Conservation (phyloP, 1,140 invertebrate species). For the Eriosoma lanigerum region DNA sequence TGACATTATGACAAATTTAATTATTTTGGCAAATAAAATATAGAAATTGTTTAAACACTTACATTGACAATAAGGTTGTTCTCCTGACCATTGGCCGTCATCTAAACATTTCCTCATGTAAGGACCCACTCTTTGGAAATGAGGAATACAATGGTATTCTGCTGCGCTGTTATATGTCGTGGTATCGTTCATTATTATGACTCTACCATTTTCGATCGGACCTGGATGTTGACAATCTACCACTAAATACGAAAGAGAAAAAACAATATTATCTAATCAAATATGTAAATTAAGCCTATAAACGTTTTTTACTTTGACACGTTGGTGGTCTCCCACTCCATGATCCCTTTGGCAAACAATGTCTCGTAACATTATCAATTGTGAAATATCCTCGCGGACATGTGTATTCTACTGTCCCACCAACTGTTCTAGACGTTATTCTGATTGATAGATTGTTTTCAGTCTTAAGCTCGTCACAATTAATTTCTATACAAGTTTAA, state of each 20-base stretch:
- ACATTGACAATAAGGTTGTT: conserved; percentile 75
- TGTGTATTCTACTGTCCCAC: conserved; percentile 74
- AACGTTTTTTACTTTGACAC: conserved; percentile 73
- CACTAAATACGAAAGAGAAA: conserved; percentile 63
- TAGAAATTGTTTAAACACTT: conserved; percentile 36
- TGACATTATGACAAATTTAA: too few relatives aligned
- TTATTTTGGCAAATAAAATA: too few relatives aligned
- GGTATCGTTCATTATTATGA: conserved; percentile 81
- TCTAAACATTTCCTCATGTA: conserved; percentile 81
- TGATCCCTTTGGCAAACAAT: conserved; percentile 74
- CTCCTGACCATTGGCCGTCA: conserved; percentile 80
- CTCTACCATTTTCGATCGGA: conserved; percentile 78
- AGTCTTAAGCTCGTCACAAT: conserved; percentile 70
- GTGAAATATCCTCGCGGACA: conserved; percentile 80
- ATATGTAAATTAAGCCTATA: not conserved
- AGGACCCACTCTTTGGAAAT: conserved; percentile 77
- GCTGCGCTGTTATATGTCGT: conserved; percentile 78
- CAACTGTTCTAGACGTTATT: conserved; percentile 70
- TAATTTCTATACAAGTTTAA: conserved; percentile 67
- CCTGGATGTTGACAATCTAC: conserved; percentile 80
- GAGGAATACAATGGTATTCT: conserved; percentile 85
- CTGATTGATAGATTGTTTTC: conserved; percentile 64
- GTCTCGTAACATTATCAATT: conserved; percentile 75
- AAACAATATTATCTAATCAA: conserved; percentile 14
- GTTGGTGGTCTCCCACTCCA: conserved; percentile 79